Conservation (phyloP, 2,888 invertebrate species). For the Anorthoa munda region DNA sequence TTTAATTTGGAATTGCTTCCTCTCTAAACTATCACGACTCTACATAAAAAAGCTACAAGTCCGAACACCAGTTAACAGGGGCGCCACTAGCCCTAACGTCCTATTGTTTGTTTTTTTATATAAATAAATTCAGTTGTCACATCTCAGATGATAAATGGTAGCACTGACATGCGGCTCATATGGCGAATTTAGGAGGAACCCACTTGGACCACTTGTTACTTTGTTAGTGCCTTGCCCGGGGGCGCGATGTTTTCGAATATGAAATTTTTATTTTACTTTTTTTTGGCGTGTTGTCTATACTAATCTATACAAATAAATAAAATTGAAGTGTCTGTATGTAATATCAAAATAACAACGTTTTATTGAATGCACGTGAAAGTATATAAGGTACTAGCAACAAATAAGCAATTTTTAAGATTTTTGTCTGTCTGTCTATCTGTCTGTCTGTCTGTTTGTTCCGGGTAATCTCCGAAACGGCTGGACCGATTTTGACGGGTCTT, state of each 20-base stretch:
- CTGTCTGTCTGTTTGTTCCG: too few relatives aligned
- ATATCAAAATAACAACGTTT: too few relatives aligned
- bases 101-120: constrained; percentile 89
- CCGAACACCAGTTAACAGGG: constrained; percentile 80
- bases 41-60: constrained; percentile 75
- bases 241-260: constrained; percentile 73
- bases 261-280: constrained; percentile 37
- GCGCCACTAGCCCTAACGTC: constrained; percentile 78
- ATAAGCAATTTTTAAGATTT: too few relatives aligned
- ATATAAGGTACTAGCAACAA: too few relatives aligned
- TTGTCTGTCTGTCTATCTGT: too few relatives aligned
- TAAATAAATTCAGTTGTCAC: constrained; percentile 91
- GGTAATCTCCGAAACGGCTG: too few relatives aligned
- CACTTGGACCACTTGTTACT: constrained; percentile 88
- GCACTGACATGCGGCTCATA: constrained; percentile 87
- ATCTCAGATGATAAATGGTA: constrained; percentile 88
- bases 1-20: constrained; percentile 7
- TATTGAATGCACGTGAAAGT: too few relatives aligned
- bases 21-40: constrained; percentile 70
- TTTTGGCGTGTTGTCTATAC: background rate
- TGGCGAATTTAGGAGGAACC: constrained; percentile 83
- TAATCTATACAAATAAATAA: too few relatives aligned
- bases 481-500: too few relatives aligned
- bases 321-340: too few relatives aligned
- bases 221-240: constrained; percentile 69